Evolutionary conservation across 2,797 vertebrate species (phyloP), one percentile per base, ranked within the genome.

Genomic region (Halcyon leucocephala): DNA sequence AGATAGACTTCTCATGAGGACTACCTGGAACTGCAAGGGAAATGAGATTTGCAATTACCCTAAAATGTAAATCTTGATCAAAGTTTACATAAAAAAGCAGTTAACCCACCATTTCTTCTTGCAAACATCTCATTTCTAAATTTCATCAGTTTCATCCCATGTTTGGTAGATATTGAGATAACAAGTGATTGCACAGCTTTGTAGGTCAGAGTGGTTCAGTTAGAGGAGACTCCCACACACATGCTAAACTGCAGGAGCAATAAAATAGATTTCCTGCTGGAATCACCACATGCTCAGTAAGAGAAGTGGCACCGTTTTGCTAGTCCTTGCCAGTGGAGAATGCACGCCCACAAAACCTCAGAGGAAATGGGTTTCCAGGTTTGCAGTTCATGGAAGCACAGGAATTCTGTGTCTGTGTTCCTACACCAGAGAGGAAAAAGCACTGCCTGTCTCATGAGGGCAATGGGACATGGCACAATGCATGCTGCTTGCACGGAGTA

Each of bases 211-310:
- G 86, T 22, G 22, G 48, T 84, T 86, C 66, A 49, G 41, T 82
- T 33, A 41, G 73, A 95, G 70, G 82, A 94, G 58, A 90, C 70
- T 89, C 86, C 90, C 51, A 89, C 86, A 3, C 20, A 24, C 58
- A 44, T 64, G 77, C 44, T 81, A 64, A 96, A 90, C 69, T 2
- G 0, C 2, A 4, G 77, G 29, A 93, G 73, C 66, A 82, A 11
- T 62, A 86, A 84, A 95, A 82, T 21, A 90, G 85, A 89, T 83
- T 95, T 82, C 90, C 90, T 91, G 58, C 77, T 95, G 93, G 71
- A 94, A 93, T 90, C 20, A 3, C 91, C 94, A 94, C 66, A 84
- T 95, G 83, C 83, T 93, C 29, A 4, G 54, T 82, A 66, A 57
- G 42, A 92, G 54, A 91, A 90, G 29, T 6, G 2, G 49, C 29